phyloP scores from a whole-genome alignment of 92 coral and sea anemone genomes.

The Pocillopora grandis region DNA sequence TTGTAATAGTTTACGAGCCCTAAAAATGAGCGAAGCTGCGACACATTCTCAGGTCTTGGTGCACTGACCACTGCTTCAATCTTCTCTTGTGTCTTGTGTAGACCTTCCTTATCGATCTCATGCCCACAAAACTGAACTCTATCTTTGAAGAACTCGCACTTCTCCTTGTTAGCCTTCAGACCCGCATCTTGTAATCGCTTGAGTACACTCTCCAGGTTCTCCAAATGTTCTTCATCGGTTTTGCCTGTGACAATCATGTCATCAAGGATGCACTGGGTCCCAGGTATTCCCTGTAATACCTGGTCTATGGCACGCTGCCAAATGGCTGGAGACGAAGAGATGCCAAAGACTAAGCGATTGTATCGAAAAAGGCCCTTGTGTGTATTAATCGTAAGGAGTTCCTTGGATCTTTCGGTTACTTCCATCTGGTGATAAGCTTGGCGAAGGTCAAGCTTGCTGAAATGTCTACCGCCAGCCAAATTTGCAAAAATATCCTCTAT shows the following conservation, averaged over 20 bases:
- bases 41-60: too few species aligned
- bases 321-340: too few species aligned
- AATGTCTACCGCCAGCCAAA: conserved; percentile 46
- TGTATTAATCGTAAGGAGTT: too few species aligned
- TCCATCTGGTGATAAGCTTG: conserved; percentile 34
- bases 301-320: not conserved
- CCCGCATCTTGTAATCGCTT: conserved; percentile 49
- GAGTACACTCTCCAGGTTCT: conserved; percentile 23
- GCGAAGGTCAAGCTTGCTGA: conserved; percentile 42
- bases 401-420: too few species aligned
- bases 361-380: too few species aligned
- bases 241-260: conserved; percentile 29
- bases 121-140: conserved; percentile 39
- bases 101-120: conserved; percentile 41
- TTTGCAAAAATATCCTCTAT: conserved; percentile 61
- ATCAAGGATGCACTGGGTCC: conserved; percentile 42
- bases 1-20: too few species aligned
- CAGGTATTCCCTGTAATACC: conserved; percentile 32
- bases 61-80: too few species aligned
- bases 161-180: conserved; percentile 49
- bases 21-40: too few species aligned
- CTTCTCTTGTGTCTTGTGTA: too few species aligned
- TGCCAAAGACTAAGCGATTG: too few species aligned
- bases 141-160: conserved; percentile 28
- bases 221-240: conserved; percentile 26